A percentile compares a stretch with the other conserved stretches of the same genome.
phyloP scores from a whole-genome alignment of 2,113 vertebrate species.

The Alectura lathami region DNA sequence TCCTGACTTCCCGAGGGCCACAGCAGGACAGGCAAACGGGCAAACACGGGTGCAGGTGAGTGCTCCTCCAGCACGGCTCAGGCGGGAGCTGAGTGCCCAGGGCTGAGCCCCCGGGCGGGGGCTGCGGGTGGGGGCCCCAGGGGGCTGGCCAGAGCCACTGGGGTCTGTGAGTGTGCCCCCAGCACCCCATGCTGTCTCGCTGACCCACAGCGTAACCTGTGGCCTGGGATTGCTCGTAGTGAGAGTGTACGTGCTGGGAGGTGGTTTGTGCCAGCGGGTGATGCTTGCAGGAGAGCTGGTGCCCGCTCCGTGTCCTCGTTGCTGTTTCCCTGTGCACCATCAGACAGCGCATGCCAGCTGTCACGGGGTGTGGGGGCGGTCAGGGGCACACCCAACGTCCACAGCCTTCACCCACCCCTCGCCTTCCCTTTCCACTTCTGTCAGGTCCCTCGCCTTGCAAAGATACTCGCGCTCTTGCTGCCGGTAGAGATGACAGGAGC shows the following conservation, averaged over 20 bases:
- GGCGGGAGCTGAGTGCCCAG: fast-evolving
- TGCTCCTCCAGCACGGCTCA: neutral
- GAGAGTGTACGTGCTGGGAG: neutral
- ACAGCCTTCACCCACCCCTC: neutral
- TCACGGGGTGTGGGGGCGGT: neutral
- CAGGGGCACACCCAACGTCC: neutral
- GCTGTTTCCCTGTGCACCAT: neutral
- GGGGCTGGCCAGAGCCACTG: neutral
- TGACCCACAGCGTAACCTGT: no score
- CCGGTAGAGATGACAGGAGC: neutral
- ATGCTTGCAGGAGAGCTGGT: neutral
- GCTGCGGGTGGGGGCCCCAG: neutral
- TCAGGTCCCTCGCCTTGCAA: neutral
- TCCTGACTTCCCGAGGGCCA: neutral
- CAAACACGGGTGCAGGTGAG: fast-evolving
- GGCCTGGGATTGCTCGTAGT: neutral
- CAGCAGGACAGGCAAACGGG: no score
- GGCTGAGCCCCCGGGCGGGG: neutral
- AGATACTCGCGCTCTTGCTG: neutral
- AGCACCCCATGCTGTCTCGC: neutral
- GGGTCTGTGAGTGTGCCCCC: neutral
- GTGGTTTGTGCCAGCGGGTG: neutral
- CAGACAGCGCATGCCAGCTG: neutral
- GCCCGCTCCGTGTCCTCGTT: neutral
- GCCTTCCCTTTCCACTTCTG: neutral